Base-by-base conservation (phyloP, 1,140 invertebrate genomes). In the Drosophila pectinifera region DNA sequence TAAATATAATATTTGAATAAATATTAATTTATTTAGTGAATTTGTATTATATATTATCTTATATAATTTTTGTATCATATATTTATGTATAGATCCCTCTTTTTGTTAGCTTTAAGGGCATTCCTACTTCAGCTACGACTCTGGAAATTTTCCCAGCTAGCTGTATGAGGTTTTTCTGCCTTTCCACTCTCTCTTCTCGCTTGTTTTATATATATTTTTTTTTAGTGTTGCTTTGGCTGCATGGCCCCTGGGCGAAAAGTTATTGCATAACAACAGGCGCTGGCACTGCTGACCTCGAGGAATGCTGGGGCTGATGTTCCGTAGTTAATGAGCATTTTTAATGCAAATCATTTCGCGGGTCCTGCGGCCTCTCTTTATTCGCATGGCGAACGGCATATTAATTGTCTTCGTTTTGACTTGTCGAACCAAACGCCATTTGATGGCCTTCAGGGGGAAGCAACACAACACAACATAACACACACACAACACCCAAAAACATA, bases 271-370 rank as follows among this genome's bases (percentile, higher is more conserved):
- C 67, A 70, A 70, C 49, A 69, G 67, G 64, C 63, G 49, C 42
- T 20, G 41, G 31, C 65, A 28, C 31, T 36, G 55, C 54, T 61
- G 62, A 59, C 54, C 62, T 45, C 28, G 53, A 10, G 39, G 10
- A 10, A 49, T 20, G 59, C 16, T 8, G 49, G 31, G 26, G 18
- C 10, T 11, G 59, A 28, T 41, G 53, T 31, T 4, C 14, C 53
- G 31, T 11, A 64, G 54, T 72, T 72, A 72, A 72, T 72, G 68
- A 72, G 68, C 49, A 72, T 72, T 72, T 72, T 70, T 57, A 70
- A 70, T 70, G 68, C 68, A 70, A 70, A 70, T 70, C 68, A 70
- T 70, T 70, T 72, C 38, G 49, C 5, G 49, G 49, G 64, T 51
- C 68, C 26, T 1, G 42, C 31, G 51, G 64, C 51, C 42, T 10